Evolutionary conservation across 2,113 vertebrate species (phyloP), one percentile per base, ranked within the genome.

Genomic region (Vireo altiloquus): DNA sequence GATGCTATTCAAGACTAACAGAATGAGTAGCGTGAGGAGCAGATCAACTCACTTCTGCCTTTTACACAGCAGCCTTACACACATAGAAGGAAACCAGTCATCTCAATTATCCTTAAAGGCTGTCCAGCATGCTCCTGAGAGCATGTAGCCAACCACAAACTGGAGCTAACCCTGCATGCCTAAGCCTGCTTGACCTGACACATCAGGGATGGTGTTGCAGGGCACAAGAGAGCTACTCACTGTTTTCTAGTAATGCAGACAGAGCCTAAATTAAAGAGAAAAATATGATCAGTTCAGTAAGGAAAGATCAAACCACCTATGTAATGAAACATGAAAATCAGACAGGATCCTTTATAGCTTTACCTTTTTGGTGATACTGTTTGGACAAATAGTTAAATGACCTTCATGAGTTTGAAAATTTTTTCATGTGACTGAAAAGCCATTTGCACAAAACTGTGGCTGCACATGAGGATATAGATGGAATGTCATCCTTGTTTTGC

Each of bases 331-430:
- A 57, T 22, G 39, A 75, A 59, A 88, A 31, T 17, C 37, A 85
- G 35, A 44, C 1, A 2, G 17, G n/a, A 47, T 68, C 40, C 40
- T 70, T 78, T 70, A 17, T 14, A 40, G 75, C 35, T 49, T 66
- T 70, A 57, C 1, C 0, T 44, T 88, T 9, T 3, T 2, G 0
- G 24, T 61, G 30, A 40, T 25, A 21, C 17, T 40, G 56, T 81
- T 69, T 44, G 77, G 50, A 60, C 9, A 71, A 75, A 57, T 3
- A 27, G 20, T 28, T 46, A 66, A 40, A 12, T 56, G 7, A 82
- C 40, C 75, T 49, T 66, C 17, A n/a, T 9, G 6, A 76, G 33
- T 63, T 14, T 42, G 30, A 70, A 54, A 82, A 71, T 63, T n/a
- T 10, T 74, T 90, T 68, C n/a, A n/a, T 12, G 22, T 49, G 20